These are phyloP conservation scores for Dendronephthya gigantea DNA, from an alignment of 64 coral and sea anemone genomes.

Conservation along the genomic window DNA sequence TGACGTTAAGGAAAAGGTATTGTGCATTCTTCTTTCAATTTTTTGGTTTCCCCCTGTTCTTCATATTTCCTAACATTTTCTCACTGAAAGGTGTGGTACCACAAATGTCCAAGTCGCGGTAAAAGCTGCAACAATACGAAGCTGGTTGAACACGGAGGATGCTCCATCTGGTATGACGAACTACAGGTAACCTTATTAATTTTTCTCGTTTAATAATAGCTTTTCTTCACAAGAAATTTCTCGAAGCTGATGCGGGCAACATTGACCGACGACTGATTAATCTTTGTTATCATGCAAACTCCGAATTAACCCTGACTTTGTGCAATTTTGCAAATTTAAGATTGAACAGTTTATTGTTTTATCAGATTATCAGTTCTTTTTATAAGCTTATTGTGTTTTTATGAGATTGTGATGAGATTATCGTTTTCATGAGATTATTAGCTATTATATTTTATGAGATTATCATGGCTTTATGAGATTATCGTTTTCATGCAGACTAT, in stretches of 20 bases:
- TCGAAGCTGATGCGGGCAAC: no score
- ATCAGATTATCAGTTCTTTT: not conserved
- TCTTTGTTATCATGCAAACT: no score
- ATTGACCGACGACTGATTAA: no score
- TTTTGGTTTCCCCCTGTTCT: no score
- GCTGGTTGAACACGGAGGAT: constrained; percentile 80
- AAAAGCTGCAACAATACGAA: constrained; percentile 64
- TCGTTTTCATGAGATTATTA: no score
- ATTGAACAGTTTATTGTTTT: no score
- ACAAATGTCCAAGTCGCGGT: constrained; percentile 74
- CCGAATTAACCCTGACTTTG: no score
- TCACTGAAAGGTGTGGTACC: constrained; percentile 73
- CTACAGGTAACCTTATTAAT: constrained; percentile 42
- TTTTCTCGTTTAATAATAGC: not conserved
- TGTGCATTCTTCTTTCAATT: not conserved
- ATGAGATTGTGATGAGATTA: no score
- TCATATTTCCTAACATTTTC: not conserved
- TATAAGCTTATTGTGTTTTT: not conserved
- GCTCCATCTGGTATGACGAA: constrained; percentile 97
- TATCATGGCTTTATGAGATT: no score
- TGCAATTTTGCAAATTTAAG: no score
- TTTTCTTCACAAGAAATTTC: not conserved
- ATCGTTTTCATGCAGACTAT: no score
- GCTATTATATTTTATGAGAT: no score
- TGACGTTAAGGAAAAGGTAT: constrained; percentile 97